Conservation (phyloP, 1,140 invertebrate species). For the Cotesia glomerata region DNA sequence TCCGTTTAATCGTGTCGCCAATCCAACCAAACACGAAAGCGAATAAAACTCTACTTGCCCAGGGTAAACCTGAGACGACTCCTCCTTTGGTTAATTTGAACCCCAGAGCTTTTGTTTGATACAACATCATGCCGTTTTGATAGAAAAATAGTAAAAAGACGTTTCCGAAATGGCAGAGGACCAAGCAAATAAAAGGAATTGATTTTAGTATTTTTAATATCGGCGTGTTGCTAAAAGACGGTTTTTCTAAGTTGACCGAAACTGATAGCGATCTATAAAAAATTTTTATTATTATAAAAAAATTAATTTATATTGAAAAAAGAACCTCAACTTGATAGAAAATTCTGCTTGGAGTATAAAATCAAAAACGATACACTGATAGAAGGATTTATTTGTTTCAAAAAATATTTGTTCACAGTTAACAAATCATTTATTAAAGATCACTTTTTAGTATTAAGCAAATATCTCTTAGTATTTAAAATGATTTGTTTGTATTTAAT, state of each 20-base stretch:
- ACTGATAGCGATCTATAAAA: slow-evolving; percentile 43
- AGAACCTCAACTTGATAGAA: background rate
- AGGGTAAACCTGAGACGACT: slow-evolving; percentile 69
- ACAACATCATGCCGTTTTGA: slow-evolving; percentile 82
- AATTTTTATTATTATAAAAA: background rate
- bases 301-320: background rate
- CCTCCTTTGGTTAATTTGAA: slow-evolving; percentile 78
- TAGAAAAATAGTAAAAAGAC: slow-evolving; percentile 78
- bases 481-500: no score
- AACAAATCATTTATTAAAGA: no score
- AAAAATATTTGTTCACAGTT: no score
- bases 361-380: no score
- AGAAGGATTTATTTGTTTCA: no score
- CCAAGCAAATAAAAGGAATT: slow-evolving; percentile 71
- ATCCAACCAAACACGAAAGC: slow-evolving; percentile 72
- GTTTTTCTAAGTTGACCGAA: slow-evolving; percentile 35
- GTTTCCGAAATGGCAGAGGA: slow-evolving; percentile 73
- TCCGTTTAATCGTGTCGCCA: slow-evolving; percentile 68
- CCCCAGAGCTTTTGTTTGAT: slow-evolving; percentile 69
- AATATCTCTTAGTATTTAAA: no score
- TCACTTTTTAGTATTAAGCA: no score
- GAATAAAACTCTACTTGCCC: slow-evolving; percentile 69
- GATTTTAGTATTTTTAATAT: slow-evolving; percentile 65
- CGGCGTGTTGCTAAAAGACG: slow-evolving; percentile 41
- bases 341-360: no score